phyloP scores from a whole-genome alignment of 2,797 vertebrate genomes.

The Masticophis lateralis region DNA sequence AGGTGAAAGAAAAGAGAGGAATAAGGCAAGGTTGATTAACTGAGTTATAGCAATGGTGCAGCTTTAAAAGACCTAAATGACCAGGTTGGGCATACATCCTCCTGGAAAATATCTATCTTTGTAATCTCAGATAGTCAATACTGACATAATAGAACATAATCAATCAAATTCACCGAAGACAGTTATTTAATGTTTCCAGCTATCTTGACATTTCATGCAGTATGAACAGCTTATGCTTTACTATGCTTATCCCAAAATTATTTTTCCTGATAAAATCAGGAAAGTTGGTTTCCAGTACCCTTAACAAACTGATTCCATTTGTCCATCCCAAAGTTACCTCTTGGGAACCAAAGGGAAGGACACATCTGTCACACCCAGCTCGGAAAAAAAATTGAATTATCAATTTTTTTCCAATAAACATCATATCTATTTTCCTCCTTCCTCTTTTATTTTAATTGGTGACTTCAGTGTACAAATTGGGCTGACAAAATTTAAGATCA shows the following conservation, averaged over 20 bases:
- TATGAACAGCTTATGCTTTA: constrained; percentile 17
- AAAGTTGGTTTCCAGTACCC: background rate
- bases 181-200: constrained; percentile 33
- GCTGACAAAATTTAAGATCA: too few relatives aligned
- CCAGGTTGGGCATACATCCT: background rate
- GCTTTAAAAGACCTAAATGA: background rate
- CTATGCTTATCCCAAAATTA: constrained; percentile 20
- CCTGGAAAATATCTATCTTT: background rate
- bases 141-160: background rate
- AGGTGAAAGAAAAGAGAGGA: background rate
- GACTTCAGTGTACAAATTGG: too few relatives aligned
- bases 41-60: background rate
- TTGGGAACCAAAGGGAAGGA: background rate
- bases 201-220: constrained; percentile 9
- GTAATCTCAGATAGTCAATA: background rate
- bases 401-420: background rate
- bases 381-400: constrained; percentile 1
- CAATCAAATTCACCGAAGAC: background rate
- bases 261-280: constrained; percentile 36
- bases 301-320: constrained; percentile 7
- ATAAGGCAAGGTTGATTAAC: background rate
- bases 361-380: background rate
- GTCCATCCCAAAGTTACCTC: constrained; percentile 6
- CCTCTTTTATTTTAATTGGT: too few relatives aligned
- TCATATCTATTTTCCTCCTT: background rate